Evolutionary conservation across 1,140 invertebrate species (phyloP), one percentile per base, ranked within the genome.

Genomic region (Brachionus sp.): DNA sequence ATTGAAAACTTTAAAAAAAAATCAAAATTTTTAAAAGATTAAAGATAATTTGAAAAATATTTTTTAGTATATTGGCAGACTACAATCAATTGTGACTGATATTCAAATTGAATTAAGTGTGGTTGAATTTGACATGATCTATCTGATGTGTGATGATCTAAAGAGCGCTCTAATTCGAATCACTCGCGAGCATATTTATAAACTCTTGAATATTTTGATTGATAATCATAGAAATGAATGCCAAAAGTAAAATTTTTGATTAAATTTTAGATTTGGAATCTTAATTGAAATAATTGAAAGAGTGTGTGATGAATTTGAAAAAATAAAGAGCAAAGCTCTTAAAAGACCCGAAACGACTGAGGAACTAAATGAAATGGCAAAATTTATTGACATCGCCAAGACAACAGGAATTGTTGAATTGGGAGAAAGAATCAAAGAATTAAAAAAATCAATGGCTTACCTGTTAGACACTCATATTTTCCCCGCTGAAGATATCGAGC

Each of bases 301-400:
- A 50, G 94, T 97, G 66, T 95, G 94, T 86, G 90, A 92, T 84
- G 91, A 91, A 42, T 96, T 96, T 88, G 95, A 97, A 86, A 92
- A 93, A 86, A 96, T 97, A 91, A 93, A 93, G 0, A 91, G 93
- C 73, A 92, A 92, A 86, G 93, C 94, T 12, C 93, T 93, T 77
- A 93, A 93, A 87, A 92, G 92, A 84, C 94, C 95, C 0, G 94
- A 95, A 86, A 93, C 92, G 16, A 96, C 95, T 2, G 92, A 92
- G 16, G 93, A 95, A 85, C 91, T 97, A 7, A 95, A 97, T 2
- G 93, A 93, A 83, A 89, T 95, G 13, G 92, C 93, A 82, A 93
- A 93, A 85, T 97, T 94, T 87, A 91, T 96, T 5, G 90, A 91
- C 84, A 93, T 86, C 85, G 87, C 86, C 6, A 84, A 86, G 83